Percentiles rank a stretch among this genome's conserved stretches.
These are phyloP conservation scores for Leptopilina boulardi DNA, from an alignment of 1,140 invertebrate species.

Conservation along the genomic window DNA sequence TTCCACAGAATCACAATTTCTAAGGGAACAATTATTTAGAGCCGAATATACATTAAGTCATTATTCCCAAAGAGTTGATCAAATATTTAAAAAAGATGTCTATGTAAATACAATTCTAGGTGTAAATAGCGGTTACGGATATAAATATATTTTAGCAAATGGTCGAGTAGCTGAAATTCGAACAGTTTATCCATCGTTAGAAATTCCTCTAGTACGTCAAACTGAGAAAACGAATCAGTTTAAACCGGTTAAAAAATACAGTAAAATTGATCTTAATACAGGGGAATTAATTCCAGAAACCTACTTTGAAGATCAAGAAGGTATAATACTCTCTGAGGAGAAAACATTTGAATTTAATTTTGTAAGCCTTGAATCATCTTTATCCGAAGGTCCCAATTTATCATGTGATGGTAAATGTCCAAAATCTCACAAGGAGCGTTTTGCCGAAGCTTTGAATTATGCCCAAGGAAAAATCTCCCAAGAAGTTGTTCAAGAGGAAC, in stretches of 20 bases:
- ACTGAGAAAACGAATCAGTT: not conserved
- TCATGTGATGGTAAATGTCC: not conserved
- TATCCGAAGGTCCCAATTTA: not conserved
- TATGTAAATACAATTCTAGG: not conserved
- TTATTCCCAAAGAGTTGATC: not conserved
- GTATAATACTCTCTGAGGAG: not conserved
- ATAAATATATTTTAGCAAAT: not conserved
- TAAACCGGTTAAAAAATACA: not conserved
- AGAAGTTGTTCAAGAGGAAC: not conserved
- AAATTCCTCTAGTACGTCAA: not conserved
- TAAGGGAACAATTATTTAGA: not conserved
- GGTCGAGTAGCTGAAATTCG: not conserved
- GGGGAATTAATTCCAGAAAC: not conserved
- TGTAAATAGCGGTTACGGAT: not conserved
- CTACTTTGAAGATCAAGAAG: not conserved
- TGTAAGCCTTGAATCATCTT: not conserved
- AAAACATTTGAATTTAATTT: not conserved
- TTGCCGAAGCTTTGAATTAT: not conserved
- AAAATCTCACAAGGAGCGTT: not conserved
- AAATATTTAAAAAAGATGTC: not conserved
- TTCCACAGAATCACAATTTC: not conserved
- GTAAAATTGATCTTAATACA: not conserved
- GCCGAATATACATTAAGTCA: not conserved
- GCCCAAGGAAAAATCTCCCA: not conserved
- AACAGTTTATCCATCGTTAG: not conserved